Evolutionary conservation across 2,797 vertebrate species (phyloP), one percentile per base, ranked within the genome.

Genomic region (Macropodus opercularis): DNA sequence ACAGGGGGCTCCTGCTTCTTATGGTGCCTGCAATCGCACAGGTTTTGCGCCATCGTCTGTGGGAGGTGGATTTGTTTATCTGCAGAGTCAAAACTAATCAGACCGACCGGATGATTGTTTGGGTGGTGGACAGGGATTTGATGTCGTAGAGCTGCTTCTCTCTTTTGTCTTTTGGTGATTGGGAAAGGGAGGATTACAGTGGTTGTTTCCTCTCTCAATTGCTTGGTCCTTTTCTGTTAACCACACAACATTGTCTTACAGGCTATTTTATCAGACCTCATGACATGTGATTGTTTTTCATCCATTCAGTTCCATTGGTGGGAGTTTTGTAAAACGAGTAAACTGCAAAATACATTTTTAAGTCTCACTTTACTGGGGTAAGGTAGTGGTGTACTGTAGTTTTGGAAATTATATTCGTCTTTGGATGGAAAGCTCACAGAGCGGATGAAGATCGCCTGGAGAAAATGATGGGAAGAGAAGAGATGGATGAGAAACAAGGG

Each of bases 101-200:
- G 58, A 48, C 18, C 40, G 32, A 35, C 14, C 26, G 24, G 46
- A 36, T 42, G 39, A 59, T 42, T 64, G 66, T 55, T 76, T 59
- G 19, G 49, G 36, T 26, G 14, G 23, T 13, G 36, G 49, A 41
- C 39, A 14, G 23, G 63, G 70, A 56, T 43, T 67, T 56, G 26
- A 24, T 3, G 13, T 21, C 18, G 38, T 51, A 38, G 63, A 58
- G 61, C 8, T 1, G 1, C 50, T 42, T n/a, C n/a, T n/a, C n/a
- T n/a, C n/a, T n/a, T n/a, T n/a, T n/a, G n/a, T 23, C 40, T 63
- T 79, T 59, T n/a, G 31, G 61, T 57, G 63, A 75, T 77, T 79
- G 61, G 24, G 23, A 29, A 51, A 27, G 7, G 55, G 18, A 19
- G 8, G 64, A 80, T 81, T 80, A 79, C 61, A 62, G 27, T 22